Evolutionary conservation across 2,797 vertebrate genomes (phyloP).

Genomic region (Myotis findleyi): DNA sequence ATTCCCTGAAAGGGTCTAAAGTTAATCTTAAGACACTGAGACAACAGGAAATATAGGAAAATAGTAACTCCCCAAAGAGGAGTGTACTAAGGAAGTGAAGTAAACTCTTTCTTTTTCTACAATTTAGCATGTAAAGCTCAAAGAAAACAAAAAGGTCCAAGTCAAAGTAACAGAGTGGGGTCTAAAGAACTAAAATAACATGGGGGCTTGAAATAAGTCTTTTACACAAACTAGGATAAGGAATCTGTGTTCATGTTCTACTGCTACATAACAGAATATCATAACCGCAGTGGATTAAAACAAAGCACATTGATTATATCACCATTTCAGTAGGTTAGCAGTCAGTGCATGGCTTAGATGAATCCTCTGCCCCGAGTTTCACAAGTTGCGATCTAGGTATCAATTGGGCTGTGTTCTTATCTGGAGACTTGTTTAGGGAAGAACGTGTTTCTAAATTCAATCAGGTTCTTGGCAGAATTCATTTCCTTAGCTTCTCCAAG

Average conservation of each 20-base stretch:
- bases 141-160: background rate
- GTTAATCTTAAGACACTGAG: background rate
- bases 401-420: background rate
- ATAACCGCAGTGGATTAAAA: background rate
- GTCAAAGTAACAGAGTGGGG: background rate
- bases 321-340: background rate
- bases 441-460: background rate
- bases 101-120: background rate
- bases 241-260: background rate
- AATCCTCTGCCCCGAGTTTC: background rate
- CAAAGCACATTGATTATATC: background rate
- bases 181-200: background rate
- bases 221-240: background rate
- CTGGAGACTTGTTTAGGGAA: background rate
- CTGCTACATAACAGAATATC: background rate
- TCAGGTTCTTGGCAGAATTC: background rate
- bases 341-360: background rate
- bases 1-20: background rate
- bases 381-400: background rate
- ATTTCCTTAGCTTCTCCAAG: constrained; percentile 29
- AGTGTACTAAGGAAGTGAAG: background rate
- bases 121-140: background rate
- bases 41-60: background rate
- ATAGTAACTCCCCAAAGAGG: background rate
- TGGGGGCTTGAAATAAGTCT: background rate